Percentiles rank a stretch among this genome's conserved stretches.
Evolutionary conservation across 2,888 invertebrate genomes (phyloP).

Genomic region (Rhogogaster chlorosoma): DNA sequence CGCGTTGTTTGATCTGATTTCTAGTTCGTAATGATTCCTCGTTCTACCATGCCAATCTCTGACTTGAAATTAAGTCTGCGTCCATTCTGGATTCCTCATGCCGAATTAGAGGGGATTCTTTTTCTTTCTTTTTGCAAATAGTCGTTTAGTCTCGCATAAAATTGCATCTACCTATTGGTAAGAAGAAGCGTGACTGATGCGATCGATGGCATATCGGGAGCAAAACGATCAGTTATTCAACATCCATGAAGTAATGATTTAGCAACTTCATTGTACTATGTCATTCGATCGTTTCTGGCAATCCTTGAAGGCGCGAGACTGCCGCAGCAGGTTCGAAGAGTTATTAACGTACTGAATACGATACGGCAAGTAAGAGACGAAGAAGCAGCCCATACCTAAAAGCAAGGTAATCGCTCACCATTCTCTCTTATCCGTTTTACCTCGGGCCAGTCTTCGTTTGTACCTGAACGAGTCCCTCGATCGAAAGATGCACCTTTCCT

Average conservation of each 20-base stretch:
- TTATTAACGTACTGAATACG: conserved; percentile 47
- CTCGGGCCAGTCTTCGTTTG: conserved; percentile 37
- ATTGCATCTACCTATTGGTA: neutral
- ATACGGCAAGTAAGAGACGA: neutral
- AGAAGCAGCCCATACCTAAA: conserved; percentile 34
- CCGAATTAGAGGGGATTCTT: neutral
- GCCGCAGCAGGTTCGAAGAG: neutral
- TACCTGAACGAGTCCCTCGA: conserved; percentile 42
- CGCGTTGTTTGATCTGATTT: neutral
- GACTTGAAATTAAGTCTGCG: neutral
- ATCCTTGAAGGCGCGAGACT: neutral
- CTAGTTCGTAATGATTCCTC: neutral
- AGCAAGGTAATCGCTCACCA: conserved; percentile 50
- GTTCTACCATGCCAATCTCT: neutral
- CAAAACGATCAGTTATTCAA: neutral
- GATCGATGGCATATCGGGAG: conserved; percentile 1
- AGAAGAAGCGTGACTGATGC: neutral
- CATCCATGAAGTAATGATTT: conserved; percentile 10
- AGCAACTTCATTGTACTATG: conserved; percentile 3
- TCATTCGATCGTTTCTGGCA: conserved; percentile 13
- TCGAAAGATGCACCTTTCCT: conserved; percentile 47
- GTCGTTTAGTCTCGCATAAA: neutral
- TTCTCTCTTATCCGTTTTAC: conserved; percentile 48
- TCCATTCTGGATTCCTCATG: neutral
- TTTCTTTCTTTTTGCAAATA: neutral